phyloP scores from a whole-genome alignment of 1,140 invertebrate species.

The Saxidomus purpurata region DNA sequence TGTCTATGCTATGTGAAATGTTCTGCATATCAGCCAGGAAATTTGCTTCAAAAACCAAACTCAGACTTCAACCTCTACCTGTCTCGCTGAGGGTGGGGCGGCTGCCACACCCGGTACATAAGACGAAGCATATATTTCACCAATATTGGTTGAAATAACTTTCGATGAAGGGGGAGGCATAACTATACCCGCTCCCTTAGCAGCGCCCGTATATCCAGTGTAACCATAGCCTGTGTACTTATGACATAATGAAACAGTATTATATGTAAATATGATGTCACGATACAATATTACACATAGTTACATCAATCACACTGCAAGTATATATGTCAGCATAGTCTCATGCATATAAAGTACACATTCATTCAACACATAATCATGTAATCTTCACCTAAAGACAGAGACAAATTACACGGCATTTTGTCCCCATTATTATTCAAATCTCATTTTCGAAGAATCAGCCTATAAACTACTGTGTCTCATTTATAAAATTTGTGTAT shows the following conservation, averaged over 20 bases:
- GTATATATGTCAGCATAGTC: no score
- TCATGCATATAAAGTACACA: no score
- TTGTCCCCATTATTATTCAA: no score
- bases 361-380: no score
- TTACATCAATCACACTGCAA: no score
- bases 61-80: constrained; percentile 8
- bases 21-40: background rate
- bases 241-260: background rate
- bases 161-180: background rate
- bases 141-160: background rate
- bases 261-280: background rate
- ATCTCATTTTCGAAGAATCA: no score
- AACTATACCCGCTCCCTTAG: background rate
- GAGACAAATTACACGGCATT: no score
- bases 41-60: background rate
- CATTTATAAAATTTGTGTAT: no score
- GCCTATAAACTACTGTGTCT: no score
- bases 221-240: background rate
- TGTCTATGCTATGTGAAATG: no score
- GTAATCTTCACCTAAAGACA: no score
- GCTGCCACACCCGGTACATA: constrained; percentile 31
- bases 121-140: background rate
- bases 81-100: background rate
- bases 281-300: no score
- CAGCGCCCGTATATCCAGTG: background rate